These are phyloP conservation scores for Neoarius graeffei DNA, from an alignment of 2,113 vertebrate genomes.

Conservation along the genomic window DNA sequence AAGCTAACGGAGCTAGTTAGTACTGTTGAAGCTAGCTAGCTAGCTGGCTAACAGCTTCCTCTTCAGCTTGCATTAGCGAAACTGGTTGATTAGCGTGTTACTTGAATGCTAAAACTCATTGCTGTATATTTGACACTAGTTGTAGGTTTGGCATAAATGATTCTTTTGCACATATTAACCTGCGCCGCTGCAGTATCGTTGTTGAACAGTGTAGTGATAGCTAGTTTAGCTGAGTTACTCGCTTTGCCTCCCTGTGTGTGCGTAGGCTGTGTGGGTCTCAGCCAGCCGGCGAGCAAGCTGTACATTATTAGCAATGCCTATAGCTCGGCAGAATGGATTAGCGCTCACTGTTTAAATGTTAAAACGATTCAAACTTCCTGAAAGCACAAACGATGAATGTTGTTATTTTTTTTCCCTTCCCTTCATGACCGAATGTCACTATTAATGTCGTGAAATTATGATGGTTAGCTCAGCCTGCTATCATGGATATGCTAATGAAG, in stretches of 20 bases:
- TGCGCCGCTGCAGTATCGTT: neutral
- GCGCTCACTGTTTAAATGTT: neutral
- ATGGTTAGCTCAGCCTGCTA: neutral
- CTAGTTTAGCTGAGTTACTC: neutral
- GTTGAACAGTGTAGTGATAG: neutral
- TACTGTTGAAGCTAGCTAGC: conserved; percentile 58
- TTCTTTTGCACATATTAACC: neutral
- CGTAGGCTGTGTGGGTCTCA: neutral
- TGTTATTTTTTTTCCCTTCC: neutral
- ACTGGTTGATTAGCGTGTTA: neutral
- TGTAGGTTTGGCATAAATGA: neutral
- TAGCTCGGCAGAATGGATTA: neutral
- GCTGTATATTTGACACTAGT: neutral
- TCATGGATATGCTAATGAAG: conserved; percentile 4
- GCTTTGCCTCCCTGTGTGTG: neutral
- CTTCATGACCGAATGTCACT: neutral
- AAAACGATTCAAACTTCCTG: neutral
- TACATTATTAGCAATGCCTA: neutral
- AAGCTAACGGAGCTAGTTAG: conserved; percentile 40
- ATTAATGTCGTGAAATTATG: neutral
- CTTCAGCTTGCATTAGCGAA: neutral
- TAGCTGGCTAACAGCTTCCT: conserved; percentile 57
- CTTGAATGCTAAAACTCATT: neutral
- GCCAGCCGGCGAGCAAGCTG: conserved; percentile 15
- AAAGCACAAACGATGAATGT: neutral